Conservation (phyloP, 2,797 vertebrate species). For the Apogon hyalosoma region DNA sequence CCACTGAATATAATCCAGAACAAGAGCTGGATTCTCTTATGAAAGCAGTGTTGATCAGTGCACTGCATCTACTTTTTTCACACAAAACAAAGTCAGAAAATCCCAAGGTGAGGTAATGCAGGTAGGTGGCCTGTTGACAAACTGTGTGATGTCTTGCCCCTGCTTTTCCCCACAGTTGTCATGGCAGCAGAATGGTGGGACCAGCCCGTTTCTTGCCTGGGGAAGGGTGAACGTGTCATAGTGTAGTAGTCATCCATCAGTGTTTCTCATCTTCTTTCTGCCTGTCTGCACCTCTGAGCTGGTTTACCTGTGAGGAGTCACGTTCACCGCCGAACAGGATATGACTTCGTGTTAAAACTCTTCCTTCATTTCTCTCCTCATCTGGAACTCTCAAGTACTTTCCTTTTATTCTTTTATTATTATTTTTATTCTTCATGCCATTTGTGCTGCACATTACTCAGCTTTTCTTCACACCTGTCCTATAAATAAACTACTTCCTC, state of each 20-base stretch:
- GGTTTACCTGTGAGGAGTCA: conserved; percentile 72
- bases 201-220: conserved; percentile 39
- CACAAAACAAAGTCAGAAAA: conserved; percentile 1
- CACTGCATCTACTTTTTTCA: conserved; percentile 34
- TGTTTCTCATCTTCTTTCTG: conserved; percentile 66
- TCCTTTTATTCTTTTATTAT: background rate
- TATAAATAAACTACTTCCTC: no score
- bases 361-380: conserved; percentile 10
- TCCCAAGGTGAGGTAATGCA: conserved; percentile 62
- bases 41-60: conserved; percentile 15
- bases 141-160: conserved; percentile 25
- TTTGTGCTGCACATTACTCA: no score
- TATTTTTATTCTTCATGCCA: no score
- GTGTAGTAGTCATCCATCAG: conserved; percentile 69
- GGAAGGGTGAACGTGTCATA: conserved; percentile 63
- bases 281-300: conserved; percentile 68
- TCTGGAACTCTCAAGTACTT: background rate
- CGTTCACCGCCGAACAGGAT: conserved; percentile 56
- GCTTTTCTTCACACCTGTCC: no score
- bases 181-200: conserved; percentile 53
- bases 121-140: conserved; percentile 60
- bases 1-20: background rate
- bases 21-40: conserved; percentile 17
- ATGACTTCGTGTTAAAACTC: conserved; percentile 18
- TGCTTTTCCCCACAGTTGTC: conserved; percentile 35